phyloP scores from a whole-genome alignment of 2,888 invertebrate genomes.

The Lagria hirta region DNA sequence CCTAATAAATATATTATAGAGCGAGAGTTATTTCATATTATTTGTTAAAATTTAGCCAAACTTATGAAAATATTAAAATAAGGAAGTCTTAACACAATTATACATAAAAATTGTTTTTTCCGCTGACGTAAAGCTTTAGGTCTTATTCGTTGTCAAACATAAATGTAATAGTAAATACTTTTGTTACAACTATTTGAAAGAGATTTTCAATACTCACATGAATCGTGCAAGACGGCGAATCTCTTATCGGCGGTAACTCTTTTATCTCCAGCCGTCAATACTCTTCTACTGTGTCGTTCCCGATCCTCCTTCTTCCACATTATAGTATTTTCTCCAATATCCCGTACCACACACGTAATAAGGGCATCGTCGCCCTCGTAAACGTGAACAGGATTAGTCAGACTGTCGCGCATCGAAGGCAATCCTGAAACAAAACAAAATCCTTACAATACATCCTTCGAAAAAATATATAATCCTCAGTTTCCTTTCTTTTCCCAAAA shows the following conservation, averaged over 20 bases:
- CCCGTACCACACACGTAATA: constrained; percentile 76
- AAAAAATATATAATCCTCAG: constrained; percentile 2
- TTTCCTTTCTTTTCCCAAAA: constrained; percentile 12
- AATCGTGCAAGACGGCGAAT: constrained; percentile 74
- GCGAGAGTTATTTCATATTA: too few species aligned
- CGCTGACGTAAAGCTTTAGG: too few species aligned
- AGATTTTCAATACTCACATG: constrained; percentile 70
- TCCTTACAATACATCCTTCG: constrained; percentile 6
- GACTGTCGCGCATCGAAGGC: constrained; percentile 56
- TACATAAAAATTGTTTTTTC: too few species aligned
- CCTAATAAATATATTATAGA: too few species aligned
- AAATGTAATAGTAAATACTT: too few species aligned
- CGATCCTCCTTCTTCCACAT: constrained; percentile 73
- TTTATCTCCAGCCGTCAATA: constrained; percentile 74
- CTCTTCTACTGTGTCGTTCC: constrained; percentile 57
- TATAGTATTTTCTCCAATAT: constrained; percentile 71
- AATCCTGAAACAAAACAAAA: constrained; percentile 42
- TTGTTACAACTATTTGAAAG: too few species aligned
- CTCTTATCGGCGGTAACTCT: constrained; percentile 75
- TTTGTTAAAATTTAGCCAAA: too few species aligned
- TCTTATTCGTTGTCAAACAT: too few species aligned
- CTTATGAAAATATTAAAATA: too few species aligned
- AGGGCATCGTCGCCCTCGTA: constrained; percentile 76
- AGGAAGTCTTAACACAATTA: too few species aligned
- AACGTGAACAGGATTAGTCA: constrained; percentile 59